Conservation (phyloP, 2,888 invertebrate genomes). For the Yponomeuta malinellus region DNA sequence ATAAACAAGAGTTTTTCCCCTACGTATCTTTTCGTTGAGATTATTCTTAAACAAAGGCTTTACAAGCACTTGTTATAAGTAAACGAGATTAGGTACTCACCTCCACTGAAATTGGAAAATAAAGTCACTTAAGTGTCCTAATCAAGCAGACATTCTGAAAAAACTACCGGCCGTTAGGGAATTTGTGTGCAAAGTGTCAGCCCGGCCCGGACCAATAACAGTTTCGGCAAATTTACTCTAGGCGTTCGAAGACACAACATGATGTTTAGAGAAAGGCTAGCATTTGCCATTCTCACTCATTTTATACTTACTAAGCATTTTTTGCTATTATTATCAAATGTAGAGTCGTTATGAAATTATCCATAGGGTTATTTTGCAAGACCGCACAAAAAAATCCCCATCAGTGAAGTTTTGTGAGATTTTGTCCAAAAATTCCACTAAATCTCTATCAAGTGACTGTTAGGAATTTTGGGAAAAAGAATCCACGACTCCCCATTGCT, state of each 20-base stretch:
- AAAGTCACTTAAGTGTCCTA: conserved; percentile 71
- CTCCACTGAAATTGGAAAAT: conserved; percentile 67
- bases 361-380: too few species aligned
- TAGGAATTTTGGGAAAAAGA: too few species aligned
- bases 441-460: too few species aligned
- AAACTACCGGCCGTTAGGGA: conserved; percentile 61
- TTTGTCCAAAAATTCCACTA: too few species aligned
- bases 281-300: not conserved
- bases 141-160: conserved; percentile 66
- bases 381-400: too few species aligned
- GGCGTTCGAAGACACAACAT: not conserved
- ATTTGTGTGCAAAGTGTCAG: conserved; percentile 58
- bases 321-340: too few species aligned
- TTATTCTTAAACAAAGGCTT: not conserved
- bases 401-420: too few species aligned
- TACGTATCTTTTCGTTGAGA: not conserved
- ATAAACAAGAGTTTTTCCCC: conserved; percentile 15
- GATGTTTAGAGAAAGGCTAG: not conserved
- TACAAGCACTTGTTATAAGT: conserved; percentile 14
- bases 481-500: too few species aligned
- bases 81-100: not conserved
- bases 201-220: conserved; percentile 60
- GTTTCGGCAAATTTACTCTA: conserved; percentile 68
- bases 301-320: not conserved
- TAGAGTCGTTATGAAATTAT: too few species aligned